A percentile compares a stretch with the other conserved stretches of the same genome.
Evolutionary conservation across 2,797 vertebrate species (phyloP).

Genomic region (Sitta carolinensis): DNA sequence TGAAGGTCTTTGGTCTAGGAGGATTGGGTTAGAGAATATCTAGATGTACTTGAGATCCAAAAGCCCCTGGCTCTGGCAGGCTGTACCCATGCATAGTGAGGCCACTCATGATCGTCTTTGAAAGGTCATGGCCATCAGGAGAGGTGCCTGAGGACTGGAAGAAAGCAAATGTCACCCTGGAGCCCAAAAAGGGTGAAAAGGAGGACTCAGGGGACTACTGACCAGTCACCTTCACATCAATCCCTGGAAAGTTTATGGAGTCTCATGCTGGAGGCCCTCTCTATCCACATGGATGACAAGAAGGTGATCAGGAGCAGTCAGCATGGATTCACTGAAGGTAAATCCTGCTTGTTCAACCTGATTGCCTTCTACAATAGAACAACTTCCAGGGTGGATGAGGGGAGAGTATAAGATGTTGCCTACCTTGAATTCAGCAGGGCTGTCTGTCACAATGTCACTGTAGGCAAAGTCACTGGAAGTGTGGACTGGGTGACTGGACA

Average conservation of each 20-base stretch:
- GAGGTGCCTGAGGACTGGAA: neutral
- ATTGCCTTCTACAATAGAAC: neutral
- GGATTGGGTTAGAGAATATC: neutral
- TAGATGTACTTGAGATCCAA: neutral
- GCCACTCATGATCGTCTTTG: rapidly evolving
- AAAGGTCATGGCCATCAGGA: rapidly evolving
- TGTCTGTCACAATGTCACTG: neutral
- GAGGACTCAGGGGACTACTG: neutral
- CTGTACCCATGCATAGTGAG: rapidly evolving
- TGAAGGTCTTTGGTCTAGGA: neutral
- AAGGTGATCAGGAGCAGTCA: neutral
- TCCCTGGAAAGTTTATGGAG: neutral
- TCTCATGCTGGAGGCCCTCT: rapidly evolving
- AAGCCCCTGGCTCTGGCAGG: rapidly evolving
- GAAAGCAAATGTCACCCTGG: neutral
- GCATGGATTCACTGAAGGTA: neutral
- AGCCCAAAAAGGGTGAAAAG: neutral
- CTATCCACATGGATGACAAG: too few species aligned
- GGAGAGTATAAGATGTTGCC: neutral
- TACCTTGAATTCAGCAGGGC: neutral
- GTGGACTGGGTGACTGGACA: too few species aligned
- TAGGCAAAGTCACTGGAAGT: neutral
- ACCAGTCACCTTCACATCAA: neutral
- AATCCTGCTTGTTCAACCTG: neutral
- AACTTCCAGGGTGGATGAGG: neutral